A percentile compares a stretch with the other conserved stretches of the same genome.
Evolutionary conservation across 2,888 invertebrate genomes (phyloP).

Genomic region (Ametastegia equiseti): DNA sequence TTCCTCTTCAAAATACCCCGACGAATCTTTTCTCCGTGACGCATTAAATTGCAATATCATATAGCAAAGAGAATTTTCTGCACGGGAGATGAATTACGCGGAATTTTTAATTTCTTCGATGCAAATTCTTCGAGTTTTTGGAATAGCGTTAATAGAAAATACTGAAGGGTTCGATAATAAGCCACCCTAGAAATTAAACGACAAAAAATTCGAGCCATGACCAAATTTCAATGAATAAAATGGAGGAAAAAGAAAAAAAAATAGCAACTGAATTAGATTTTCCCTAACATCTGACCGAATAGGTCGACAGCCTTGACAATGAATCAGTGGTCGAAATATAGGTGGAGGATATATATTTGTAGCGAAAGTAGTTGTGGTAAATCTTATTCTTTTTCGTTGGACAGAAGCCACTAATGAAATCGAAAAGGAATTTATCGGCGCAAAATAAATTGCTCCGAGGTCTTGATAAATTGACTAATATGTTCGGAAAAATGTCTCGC

Average conservation of each 20-base stretch:
- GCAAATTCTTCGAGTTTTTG: constrained; percentile 24
- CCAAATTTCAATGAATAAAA: no score
- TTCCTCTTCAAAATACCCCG: not conserved
- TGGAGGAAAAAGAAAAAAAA: no score
- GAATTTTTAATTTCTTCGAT: constrained; percentile 15
- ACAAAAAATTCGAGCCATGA: no score
- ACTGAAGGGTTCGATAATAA: not conserved
- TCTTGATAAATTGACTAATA: constrained; percentile 61
- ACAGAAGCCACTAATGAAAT: constrained; percentile 68
- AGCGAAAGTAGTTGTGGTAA: constrained; percentile 56
- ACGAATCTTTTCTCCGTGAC: not conserved
- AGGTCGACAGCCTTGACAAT: not conserved
- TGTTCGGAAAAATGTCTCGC: constrained; percentile 55
- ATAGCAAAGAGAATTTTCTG: not conserved
- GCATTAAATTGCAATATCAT: constrained; percentile 18
- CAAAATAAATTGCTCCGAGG: constrained; percentile 68
- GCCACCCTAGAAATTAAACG: no score
- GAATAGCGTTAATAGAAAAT: constrained; percentile 6
- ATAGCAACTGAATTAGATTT: not conserved
- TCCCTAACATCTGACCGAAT: not conserved
- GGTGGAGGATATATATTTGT: constrained; percentile 4
- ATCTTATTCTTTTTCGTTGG: constrained; percentile 54
- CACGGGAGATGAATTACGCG: not conserved
- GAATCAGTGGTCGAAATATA: constrained; percentile 20
- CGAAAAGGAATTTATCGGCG: constrained; percentile 71